Percentiles rank a stretch among this genome's conserved stretches.
Conservation (phyloP, 2,113 vertebrate species). For the Eulacestoma nigropectus region DNA sequence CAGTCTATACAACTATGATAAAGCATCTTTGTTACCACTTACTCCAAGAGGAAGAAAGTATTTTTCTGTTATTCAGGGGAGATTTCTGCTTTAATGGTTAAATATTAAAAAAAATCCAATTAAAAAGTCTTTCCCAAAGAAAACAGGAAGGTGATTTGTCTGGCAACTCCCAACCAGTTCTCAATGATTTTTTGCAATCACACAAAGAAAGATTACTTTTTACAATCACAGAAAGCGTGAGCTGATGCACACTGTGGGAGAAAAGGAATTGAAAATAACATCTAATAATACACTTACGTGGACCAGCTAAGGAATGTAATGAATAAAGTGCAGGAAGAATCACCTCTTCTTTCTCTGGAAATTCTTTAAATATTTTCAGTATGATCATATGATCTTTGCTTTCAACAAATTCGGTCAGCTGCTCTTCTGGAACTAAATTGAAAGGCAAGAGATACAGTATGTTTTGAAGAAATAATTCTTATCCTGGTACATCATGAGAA, state of each 20-base stretch:
- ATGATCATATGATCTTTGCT: constrained; percentile 85
- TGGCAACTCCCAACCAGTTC: not conserved
- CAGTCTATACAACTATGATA: not conserved
- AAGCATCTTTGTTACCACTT: not conserved
- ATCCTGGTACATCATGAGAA: not conserved
- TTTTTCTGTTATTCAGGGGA: not conserved
- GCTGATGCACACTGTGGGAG: not conserved
- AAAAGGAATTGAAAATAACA: not conserved
- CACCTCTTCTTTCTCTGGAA: constrained; percentile 77
- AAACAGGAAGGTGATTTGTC: not conserved
- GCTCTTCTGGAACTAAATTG: constrained; percentile 83
- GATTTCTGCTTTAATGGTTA: not conserved
- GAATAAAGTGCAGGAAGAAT: constrained; percentile 81
- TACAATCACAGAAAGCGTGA: not conserved
- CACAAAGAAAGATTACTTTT: not conserved
- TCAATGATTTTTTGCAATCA: not conserved
- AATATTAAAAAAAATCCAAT: not conserved
- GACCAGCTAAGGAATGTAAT: constrained; percentile 81
- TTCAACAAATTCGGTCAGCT: constrained; percentile 90
- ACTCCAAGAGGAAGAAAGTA: not conserved
- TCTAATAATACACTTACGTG: constrained; percentile 75
- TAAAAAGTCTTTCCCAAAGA: not conserved
- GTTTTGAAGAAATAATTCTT: not conserved
- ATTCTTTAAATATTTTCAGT: constrained; percentile 76
- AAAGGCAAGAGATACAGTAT: not conserved